These are phyloP conservation scores for Chorisops tibialis DNA, from an alignment of 2,888 invertebrate genomes.

Conservation along the genomic window DNA sequence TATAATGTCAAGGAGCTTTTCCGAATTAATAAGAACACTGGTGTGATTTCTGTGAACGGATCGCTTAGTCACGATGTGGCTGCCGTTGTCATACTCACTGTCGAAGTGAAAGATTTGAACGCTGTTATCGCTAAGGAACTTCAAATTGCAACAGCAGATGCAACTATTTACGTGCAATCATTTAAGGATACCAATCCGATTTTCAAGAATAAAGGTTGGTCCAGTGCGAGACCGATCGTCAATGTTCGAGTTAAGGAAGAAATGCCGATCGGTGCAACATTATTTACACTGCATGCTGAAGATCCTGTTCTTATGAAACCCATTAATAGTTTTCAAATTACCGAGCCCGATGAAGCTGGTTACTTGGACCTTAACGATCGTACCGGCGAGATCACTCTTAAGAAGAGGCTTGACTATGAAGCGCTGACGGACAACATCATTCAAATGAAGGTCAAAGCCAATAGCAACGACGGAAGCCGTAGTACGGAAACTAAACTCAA, in stretches of 20 bases:
- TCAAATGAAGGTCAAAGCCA: slow-evolving; percentile 57
- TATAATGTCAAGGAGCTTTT: slow-evolving; percentile 67
- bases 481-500: slow-evolving; percentile 66
- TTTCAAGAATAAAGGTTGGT: slow-evolving; percentile 71
- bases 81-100: slow-evolving; percentile 69
- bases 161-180: slow-evolving; percentile 74
- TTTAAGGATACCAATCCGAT: slow-evolving; percentile 73
- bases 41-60: slow-evolving; percentile 65
- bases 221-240: slow-evolving; percentile 64
- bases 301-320: slow-evolving; percentile 66
- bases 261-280: slow-evolving; percentile 68
- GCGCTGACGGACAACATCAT: slow-evolving; percentile 60
- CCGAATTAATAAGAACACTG: slow-evolving; percentile 66
- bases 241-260: slow-evolving; percentile 70
- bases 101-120: slow-evolving; percentile 67
- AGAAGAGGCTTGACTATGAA: slow-evolving; percentile 75
- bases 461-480: slow-evolving; percentile 47
- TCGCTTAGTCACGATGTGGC: slow-evolving; percentile 69
- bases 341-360: slow-evolving; percentile 55
- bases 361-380: slow-evolving; percentile 60
- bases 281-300: slow-evolving; percentile 66
- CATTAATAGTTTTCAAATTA: slow-evolving; percentile 60
- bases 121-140: slow-evolving; percentile 63
- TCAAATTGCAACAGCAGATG: slow-evolving; percentile 65
- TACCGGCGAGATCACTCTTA: slow-evolving; percentile 72